Base-by-base conservation (phyloP, 2,113 vertebrate genomes). In the Nothocercus nigrocapillus region DNA sequence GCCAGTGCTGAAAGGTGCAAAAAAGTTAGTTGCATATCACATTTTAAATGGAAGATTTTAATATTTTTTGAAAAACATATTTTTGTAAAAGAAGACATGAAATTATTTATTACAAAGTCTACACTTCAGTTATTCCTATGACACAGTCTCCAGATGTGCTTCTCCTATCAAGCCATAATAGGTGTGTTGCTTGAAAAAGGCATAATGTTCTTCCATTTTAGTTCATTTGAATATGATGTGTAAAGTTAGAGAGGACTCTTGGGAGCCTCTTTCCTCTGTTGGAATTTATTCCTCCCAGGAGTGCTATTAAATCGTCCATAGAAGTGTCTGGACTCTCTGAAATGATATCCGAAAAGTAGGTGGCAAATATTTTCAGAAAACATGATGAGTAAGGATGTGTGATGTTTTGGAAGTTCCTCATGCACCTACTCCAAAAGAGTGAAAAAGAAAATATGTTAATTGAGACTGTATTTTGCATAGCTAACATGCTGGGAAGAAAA, bases 341-440 rank as follows among this genome's bases (percentile, higher is more conserved):
- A 80, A 77, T 28, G 30, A 20, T 19, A 38, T 16, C 38, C 66
- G 32, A 88, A 66, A 87, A 66, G 5, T 17, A 36, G 24, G 45
- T 7, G 12, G 5, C 24, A 24, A 17, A 2, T 38, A 34, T 64
- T 42, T 61, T n/a, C 42, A 45, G 47, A 59, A 11, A 24, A 30
- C 1, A 8, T 38, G 40, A 21, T 32, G 8, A 1, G 5, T 40
- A 40, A 1, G 7, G 63, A 10, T 42, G 19, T 16, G 61, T 81
- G 74, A 13, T 30, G 11, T n/a, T 80, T 76, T 34, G 0, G 8
- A 38, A 68, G 32, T 9, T 47, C 13, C 53, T 80, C 24, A 3
- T 15, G 6, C 36, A 44, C 14, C 9, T 82, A n/a, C 18, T 34
- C n/a, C 40, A 18, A 24, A 24, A 5, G 56, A 28, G n/a, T 32